A percentile compares a stretch with the other conserved stretches of the same genome.
Evolutionary conservation across 2,888 invertebrate species (phyloP).

Genomic region (Chloroclystis v-ata): DNA sequence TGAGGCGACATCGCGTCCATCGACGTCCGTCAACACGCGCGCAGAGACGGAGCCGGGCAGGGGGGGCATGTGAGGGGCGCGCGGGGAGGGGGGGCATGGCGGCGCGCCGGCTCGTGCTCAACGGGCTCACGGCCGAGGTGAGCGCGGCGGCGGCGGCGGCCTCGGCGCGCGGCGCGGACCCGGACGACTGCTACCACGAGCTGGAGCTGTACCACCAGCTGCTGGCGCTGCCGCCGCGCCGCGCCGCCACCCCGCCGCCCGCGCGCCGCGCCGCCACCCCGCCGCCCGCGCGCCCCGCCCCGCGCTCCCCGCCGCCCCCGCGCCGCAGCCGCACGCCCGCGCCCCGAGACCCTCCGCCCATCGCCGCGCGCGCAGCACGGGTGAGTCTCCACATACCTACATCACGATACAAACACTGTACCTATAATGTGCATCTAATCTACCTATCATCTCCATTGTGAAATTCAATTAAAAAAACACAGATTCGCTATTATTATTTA

Average conservation of each 20-base stretch:
- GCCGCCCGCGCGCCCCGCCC: constrained; percentile 30
- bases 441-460: no score
- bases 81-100: constrained; percentile 35
- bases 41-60: no score
- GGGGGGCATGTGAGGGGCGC: constrained; percentile 1
- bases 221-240: constrained; percentile 42
- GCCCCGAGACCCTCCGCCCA: constrained; percentile 22
- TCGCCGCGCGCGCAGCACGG: constrained; percentile 27
- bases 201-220: constrained; percentile 63
- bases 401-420: no score
- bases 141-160: constrained; percentile 30
- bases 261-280: constrained; percentile 32
- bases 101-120: constrained; percentile 62
- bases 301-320: constrained; percentile 6
- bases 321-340: constrained; percentile 29
- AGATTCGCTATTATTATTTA: no score
- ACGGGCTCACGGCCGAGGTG: constrained; percentile 68
- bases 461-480: no score
- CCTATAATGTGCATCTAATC: no score
- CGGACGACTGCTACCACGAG: constrained; percentile 65
- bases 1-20: no score
- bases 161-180: constrained; percentile 11
- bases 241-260: constrained; percentile 36
- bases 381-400: constrained; percentile 30
- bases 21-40: no score